Evolutionary conservation across 1,140 invertebrate species (phyloP), one percentile per base, ranked within the genome.

Genomic region (Drosophila chauvacae): DNA sequence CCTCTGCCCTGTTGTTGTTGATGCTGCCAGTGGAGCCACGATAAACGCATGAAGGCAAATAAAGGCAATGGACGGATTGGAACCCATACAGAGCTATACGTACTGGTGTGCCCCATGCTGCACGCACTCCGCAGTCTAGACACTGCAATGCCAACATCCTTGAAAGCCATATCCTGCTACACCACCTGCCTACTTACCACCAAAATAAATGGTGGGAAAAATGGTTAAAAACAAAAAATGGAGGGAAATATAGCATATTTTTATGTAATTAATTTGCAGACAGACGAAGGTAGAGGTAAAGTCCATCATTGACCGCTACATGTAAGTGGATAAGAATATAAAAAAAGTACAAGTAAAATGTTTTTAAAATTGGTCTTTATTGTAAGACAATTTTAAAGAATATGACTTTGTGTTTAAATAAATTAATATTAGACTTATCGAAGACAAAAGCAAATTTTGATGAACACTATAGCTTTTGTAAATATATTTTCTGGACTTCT

Each of bases 31-130:
- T 55, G 58, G 51, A 50, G 45, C 48, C 39, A 55, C 65, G 75
- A 86, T 78, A 62, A 76, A 82, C 80, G 83, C 80, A 80, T 60
- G 58, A 83, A 79, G 58, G 68, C 77, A 87, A 88, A 87, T 80
- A 87, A 77, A 59, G 77, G 72, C 80, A 71, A 57, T 65, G 76
- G 61, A 77, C 47, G 64, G 81, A 73, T 69, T 59, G 58, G 63
- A 48, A 30, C 37, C 53, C 60, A 72, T 47, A 51, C 35, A 42
- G 51, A 58, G 51, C 61, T 59, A 60, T 28, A 18, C 50, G 68
- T 18, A 56, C 33, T 30, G 20, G 63, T 18, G 48, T 37, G 18
- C 41, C 1, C 3, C 16, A 45, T 30, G 50, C n/a, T 16, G 18
- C 63, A 47, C 61, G 33, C 39, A 57, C 69, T 59, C 51, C 26